These are phyloP conservation scores for Zosterops lateralis DNA, from an alignment of 2,113 vertebrate species.

Conservation along the genomic window DNA sequence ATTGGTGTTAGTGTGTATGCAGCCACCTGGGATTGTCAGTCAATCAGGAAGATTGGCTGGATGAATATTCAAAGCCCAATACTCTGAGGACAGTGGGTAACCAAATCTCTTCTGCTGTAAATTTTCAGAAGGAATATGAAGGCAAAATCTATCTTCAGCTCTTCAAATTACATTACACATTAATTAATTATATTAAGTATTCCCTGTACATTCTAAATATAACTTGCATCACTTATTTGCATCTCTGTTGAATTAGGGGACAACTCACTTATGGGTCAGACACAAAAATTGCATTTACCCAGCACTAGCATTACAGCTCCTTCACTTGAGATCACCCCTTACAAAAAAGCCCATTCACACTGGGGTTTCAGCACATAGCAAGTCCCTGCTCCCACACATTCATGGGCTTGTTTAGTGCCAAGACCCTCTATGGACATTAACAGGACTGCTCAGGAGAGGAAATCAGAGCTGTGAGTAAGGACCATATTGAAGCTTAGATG, in stretches of 20 bases:
- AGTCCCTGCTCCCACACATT: background rate
- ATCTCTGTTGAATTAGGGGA: background rate
- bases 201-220: background rate
- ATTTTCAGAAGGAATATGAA: background rate
- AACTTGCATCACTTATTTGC: background rate
- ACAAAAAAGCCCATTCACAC: background rate
- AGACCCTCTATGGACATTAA: background rate
- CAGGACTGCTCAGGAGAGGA: background rate
- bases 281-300: background rate
- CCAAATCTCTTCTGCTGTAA: background rate
- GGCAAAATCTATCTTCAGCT: background rate
- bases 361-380: background rate
- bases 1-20: background rate
- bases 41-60: background rate
- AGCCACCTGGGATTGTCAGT: background rate
- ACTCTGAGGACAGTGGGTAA: background rate
- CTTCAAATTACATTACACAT: background rate
- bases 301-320: background rate
- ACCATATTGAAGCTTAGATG: background rate
- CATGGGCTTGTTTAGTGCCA: background rate
- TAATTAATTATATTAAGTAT: background rate
- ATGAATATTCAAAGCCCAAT: conserved; percentile 25
- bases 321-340: background rate
- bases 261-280: background rate
- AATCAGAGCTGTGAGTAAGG: background rate